Evolutionary conservation across 2,888 invertebrate genomes (phyloP), one percentile per base, ranked within the genome.

Genomic region (Hypolimnas misippus): DNA sequence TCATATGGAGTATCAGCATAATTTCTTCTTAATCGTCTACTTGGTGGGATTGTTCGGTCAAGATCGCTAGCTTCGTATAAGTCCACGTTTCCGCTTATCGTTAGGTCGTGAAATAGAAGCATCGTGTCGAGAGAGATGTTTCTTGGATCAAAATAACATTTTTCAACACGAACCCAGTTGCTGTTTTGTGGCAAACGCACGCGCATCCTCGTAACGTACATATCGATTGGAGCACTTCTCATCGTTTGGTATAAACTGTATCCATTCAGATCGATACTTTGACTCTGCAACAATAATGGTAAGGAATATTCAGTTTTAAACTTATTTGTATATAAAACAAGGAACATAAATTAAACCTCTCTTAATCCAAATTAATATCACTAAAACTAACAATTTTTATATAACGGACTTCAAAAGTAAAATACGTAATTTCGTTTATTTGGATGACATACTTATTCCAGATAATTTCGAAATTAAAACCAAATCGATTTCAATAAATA

Each of bases 41-140:
- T 84, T 5, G 81, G 76, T 8, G 87, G 84, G 16, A 84, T 67
- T 0, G 75, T 79, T 65, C 91, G 76, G 40, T 92, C 90, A 0
- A 90, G 72, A 21, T 92, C 89, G 40, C 84, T 89, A 0, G 84
- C 82, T 19, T 89, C 86, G 62, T 85, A 92, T 38, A 96, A 82
- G 66, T 95, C 95, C 0, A 96, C 95, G 72, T 94, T 93, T 0
- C 97, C 96, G 65, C 96, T 96, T 54, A 97, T 96, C 0, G 96
- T 95, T 42, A 97, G 84, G 76, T 97, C 97, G 72, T 95, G 95
- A 84, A 97, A 96, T 10, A 96, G 88, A 0, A 97, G 90, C 76
- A 96, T 94, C 0, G 96, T 96, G 71, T 96, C 96, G 6, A 97
- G 87, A 10, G 96, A 96, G 5, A 95, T 93, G 77, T 95, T 96